Evolutionary conservation across 2,888 invertebrate genomes (phyloP).

Genomic region (Uropetala carovei): DNA sequence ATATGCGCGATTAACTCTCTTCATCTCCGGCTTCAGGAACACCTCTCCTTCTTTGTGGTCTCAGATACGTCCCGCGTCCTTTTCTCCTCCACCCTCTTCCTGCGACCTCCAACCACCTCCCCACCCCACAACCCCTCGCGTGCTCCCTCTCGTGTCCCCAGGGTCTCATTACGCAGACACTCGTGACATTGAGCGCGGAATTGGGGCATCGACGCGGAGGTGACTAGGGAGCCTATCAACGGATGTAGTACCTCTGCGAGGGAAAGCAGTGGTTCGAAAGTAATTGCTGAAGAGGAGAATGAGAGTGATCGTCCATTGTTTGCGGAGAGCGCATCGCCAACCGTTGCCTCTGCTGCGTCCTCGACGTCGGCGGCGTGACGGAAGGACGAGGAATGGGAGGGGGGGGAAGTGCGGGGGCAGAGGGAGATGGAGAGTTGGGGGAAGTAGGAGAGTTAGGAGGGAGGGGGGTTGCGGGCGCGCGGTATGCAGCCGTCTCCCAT

Average conservation of each 20-base stretch:
- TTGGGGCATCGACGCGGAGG: slow-evolving; percentile 42
- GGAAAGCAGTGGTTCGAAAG: too few species aligned
- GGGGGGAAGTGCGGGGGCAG: background rate
- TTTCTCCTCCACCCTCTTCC: too few species aligned
- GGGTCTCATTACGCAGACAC: slow-evolving; percentile 47
- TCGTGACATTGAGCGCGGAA: slow-evolving; percentile 51
- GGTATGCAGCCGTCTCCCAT: background rate
- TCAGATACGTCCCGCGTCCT: too few species aligned
- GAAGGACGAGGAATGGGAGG: background rate
- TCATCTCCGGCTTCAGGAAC: too few species aligned
- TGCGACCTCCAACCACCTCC: too few species aligned
- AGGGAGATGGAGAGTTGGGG: background rate
- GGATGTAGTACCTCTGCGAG: too few species aligned
- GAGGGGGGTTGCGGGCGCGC: background rate
- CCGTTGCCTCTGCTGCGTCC: background rate
- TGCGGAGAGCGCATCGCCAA: background rate
- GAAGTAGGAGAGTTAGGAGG: background rate
- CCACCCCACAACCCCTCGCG: background rate
- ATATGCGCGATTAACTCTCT: too few species aligned
- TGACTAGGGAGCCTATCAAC: background rate
- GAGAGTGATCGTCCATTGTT: background rate
- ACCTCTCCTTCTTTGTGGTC: too few species aligned
- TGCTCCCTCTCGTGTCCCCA: background rate
- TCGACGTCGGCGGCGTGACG: background rate
- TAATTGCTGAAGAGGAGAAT: too few species aligned